Conservation (phyloP, 2,888 invertebrate species). For the Autographa gamma region DNA sequence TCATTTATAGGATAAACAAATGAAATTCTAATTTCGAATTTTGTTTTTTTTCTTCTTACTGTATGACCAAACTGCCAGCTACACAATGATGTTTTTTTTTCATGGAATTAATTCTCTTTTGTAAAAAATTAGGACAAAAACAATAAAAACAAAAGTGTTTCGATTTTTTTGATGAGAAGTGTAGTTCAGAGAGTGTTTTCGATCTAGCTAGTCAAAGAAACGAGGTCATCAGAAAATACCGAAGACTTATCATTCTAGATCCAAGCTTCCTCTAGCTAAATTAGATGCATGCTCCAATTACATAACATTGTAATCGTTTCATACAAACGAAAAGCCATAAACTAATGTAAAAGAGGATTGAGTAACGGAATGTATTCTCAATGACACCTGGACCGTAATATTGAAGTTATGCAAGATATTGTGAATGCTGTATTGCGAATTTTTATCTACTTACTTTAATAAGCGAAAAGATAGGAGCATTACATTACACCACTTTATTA, state of each 20-base stretch:
- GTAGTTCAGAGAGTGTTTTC: constrained; percentile 32
- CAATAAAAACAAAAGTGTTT: too few species aligned
- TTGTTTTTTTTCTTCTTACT: too few species aligned
- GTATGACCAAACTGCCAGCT: too few species aligned
- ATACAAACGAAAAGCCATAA: constrained; percentile 61
- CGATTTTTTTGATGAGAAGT: too few species aligned
- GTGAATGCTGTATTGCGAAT: constrained; percentile 57
- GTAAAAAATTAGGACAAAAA: too few species aligned
- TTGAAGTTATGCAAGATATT: constrained; percentile 69
- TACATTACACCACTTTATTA: constrained; percentile 39
- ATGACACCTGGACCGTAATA: constrained; percentile 73
- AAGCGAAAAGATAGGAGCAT: constrained; percentile 26
- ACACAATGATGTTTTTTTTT: too few species aligned
- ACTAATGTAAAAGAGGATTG: constrained; percentile 73
- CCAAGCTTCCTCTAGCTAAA: constrained; percentile 16
- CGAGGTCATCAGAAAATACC: constrained; percentile 35
- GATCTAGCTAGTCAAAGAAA: constrained; percentile 34
- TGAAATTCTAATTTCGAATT: too few species aligned
- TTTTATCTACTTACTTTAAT: constrained; percentile 47
- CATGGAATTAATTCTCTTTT: too few species aligned
- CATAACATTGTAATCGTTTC: constrained; percentile 56
- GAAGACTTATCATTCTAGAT: constrained; percentile 51
- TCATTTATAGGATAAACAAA: too few species aligned
- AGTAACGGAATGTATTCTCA: constrained; percentile 74
- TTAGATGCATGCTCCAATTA: constrained; percentile 54